Percentiles rank a stretch among this genome's conserved stretches.
phyloP scores from a whole-genome alignment of 2,888 invertebrate species.

The Mimumesa dahlbomi region DNA sequence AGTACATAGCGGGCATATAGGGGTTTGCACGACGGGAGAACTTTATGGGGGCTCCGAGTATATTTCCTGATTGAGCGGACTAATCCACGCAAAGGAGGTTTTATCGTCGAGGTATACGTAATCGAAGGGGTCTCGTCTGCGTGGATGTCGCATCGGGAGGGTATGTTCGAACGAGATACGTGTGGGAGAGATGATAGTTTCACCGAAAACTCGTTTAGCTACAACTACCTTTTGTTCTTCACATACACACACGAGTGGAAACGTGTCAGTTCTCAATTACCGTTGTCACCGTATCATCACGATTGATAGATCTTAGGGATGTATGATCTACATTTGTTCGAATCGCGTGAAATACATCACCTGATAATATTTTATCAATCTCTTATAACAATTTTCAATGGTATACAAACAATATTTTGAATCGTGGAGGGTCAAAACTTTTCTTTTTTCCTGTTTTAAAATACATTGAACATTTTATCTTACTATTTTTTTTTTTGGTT shows the following conservation, averaged over 20 bases:
- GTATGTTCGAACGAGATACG: slow-evolving; percentile 29
- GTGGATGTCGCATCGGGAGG: slow-evolving; percentile 41
- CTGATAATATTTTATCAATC: too few relatives aligned
- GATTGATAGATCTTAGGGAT: too few relatives aligned
- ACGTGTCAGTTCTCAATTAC: not conserved
- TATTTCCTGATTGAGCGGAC: slow-evolving; percentile 79
- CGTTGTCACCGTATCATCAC: too few relatives aligned
- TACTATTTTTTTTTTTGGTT: not conserved
- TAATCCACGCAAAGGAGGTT: slow-evolving; percentile 79
- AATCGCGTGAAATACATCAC: too few relatives aligned
- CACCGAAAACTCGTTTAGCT: slow-evolving; percentile 2
- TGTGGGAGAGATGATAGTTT: not conserved
- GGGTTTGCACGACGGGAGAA: slow-evolving; percentile 68
- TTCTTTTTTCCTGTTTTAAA: too few relatives aligned
- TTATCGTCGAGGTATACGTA: slow-evolving; percentile 75
- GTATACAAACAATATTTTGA: too few relatives aligned
- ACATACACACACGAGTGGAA: too few relatives aligned
- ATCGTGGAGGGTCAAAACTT: too few relatives aligned
- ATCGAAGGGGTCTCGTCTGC: slow-evolving; percentile 66
- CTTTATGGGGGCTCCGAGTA: slow-evolving; percentile 76
- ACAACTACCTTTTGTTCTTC: slow-evolving; percentile 9
- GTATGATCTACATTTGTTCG: too few relatives aligned
- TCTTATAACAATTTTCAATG: too few relatives aligned
- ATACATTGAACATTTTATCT: too few relatives aligned
- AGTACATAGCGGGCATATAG: slow-evolving; percentile 67